Evolutionary conservation across 2,797 vertebrate species (phyloP).

Genomic region (Vespertilio murinus): DNA sequence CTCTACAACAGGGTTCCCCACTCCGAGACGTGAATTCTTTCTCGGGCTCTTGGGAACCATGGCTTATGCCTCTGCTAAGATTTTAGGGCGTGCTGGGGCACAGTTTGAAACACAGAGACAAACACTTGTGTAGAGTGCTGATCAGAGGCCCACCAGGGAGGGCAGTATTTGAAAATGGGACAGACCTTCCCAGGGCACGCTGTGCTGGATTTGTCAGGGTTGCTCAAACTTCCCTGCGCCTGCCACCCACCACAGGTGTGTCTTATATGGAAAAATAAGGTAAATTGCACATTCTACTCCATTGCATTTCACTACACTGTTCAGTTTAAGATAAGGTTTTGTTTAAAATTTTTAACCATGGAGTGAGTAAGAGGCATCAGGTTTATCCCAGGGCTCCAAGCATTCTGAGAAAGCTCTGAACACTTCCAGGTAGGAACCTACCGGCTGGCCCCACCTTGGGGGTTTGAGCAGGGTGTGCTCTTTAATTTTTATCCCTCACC

Average conservation of each 20-base stretch:
- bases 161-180: not conserved
- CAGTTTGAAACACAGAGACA: not conserved
- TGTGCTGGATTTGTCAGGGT: not conserved
- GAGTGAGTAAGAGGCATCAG: not conserved
- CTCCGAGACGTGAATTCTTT: not conserved
- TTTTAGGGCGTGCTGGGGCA: not conserved
- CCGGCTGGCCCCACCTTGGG: not conserved
- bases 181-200: not conserved
- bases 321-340: not conserved
- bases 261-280: not conserved
- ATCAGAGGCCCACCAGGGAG: not conserved
- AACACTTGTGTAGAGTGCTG: not conserved
- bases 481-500: not conserved
- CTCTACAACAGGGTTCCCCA: not conserved
- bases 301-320: not conserved
- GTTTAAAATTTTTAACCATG: not conserved
- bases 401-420: not conserved
- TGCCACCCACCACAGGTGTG: not conserved
- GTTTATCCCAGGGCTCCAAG: not conserved
- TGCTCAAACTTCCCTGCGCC: not conserved
- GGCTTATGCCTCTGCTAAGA: not conserved
- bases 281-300: not conserved
- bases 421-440: not conserved
- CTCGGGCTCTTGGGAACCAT: not conserved
- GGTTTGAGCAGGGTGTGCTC: not conserved